These are phyloP conservation scores for Cyprinus carpio DNA, from an alignment of 2,113 vertebrate genomes.

Conservation along the genomic window DNA sequence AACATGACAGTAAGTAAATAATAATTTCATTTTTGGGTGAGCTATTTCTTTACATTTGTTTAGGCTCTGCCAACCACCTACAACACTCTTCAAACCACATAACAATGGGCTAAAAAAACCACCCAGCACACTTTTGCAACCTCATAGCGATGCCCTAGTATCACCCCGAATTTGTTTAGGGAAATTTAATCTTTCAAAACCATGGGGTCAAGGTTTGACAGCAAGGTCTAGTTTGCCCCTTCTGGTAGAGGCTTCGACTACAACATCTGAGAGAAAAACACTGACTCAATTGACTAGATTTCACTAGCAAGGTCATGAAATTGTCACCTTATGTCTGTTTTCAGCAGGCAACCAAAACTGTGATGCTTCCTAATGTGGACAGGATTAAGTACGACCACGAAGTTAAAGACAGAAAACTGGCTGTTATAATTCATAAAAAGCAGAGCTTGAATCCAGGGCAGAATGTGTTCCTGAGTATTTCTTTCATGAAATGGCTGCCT, in stretches of 20 bases:
- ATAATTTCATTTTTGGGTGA: neutral
- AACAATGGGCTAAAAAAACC: slow-evolving; percentile 6
- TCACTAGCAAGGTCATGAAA: slow-evolving; percentile 37
- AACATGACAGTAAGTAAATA: neutral
- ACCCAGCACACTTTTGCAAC: slow-evolving; percentile 3
- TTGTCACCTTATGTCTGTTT: slow-evolving; percentile 25
- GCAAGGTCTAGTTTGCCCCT: slow-evolving; percentile 5
- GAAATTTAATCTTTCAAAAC: neutral
- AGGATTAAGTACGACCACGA: neutral
- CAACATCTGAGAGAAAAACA: slow-evolving; percentile 1
- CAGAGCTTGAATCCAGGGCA: slow-evolving; percentile 25
- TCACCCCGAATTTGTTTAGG: neutral
- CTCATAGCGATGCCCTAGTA: neutral
- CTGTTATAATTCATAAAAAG: slow-evolving; percentile 20
- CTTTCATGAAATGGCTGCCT: slow-evolving; percentile 32
- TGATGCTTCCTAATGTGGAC: slow-evolving; percentile 4
- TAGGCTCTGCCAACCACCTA: neutral
- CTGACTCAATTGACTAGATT: neutral
- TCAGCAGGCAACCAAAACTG: neutral
- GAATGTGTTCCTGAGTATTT: slow-evolving; percentile 48
- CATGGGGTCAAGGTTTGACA: neutral
- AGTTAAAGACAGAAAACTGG: slow-evolving; percentile 39
- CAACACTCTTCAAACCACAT: neutral
- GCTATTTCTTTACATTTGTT: neutral
- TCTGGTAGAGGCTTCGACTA: neutral